These are phyloP conservation scores for Struthio camelus DNA, from an alignment of 2,113 vertebrate genomes.

Conservation along the genomic window DNA sequence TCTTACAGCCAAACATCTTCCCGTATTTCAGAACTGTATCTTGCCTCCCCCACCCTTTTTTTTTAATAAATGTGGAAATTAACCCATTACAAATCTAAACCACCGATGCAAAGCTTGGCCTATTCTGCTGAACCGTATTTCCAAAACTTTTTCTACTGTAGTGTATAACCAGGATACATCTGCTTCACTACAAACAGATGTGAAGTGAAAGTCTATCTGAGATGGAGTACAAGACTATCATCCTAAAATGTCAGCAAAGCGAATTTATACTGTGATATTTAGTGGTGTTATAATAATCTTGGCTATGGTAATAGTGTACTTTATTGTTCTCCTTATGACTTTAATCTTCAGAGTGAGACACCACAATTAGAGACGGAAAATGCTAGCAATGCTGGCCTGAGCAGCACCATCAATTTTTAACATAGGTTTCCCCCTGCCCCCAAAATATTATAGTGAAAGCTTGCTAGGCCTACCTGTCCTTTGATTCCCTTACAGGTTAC, in stretches of 20 bases:
- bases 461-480: neutral
- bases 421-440: neutral
- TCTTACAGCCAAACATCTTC: neutral
- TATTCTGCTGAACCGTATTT: neutral
- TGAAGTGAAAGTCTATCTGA: neutral
- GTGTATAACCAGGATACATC: neutral
- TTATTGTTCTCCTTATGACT: constrained; percentile 45
- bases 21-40: neutral
- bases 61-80: neutral
- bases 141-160: neutral
- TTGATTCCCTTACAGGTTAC: constrained; percentile 38
- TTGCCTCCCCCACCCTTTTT: neutral
- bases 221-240: constrained; percentile 24
- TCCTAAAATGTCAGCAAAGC: constrained; percentile 34
- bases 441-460: neutral
- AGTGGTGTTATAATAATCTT: constrained; percentile 38
- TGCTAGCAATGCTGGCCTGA: neutral
- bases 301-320: constrained; percentile 9
- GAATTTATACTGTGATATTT: constrained; percentile 52
- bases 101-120: neutral
- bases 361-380: constrained; percentile 51
- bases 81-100: neutral
- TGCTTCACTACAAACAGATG: neutral
- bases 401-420: constrained; percentile 45
- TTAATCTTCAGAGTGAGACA: constrained; percentile 45